Conservation (phyloP, 53 echinoderm and acorn worm species). For the Echinometra lucunter region DNA sequence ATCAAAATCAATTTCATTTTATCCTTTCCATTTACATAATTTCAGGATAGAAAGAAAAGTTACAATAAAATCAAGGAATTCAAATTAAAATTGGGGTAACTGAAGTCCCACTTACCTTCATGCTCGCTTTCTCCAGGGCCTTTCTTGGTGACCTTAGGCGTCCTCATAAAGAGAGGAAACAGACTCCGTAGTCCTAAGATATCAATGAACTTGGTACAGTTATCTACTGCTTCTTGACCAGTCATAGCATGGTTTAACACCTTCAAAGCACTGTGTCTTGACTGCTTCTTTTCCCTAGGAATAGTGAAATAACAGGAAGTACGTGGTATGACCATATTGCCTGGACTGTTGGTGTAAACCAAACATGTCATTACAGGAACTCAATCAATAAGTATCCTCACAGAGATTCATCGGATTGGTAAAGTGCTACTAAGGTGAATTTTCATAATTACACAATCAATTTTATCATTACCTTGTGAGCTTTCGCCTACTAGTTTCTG, state of each 20-base stretch:
- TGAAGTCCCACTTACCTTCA: conserved; percentile 77
- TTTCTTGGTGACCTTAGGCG: conserved; percentile 87
- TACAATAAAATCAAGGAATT: neutral
- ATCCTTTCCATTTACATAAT: too few relatives aligned
- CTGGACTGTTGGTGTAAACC: too few relatives aligned
- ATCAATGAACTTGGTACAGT: conserved; percentile 98
- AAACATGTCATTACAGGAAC: too few relatives aligned
- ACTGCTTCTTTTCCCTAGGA: conserved; percentile 96
- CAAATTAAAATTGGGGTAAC: too few relatives aligned
- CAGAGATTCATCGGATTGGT: too few relatives aligned
- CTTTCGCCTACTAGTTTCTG: too few relatives aligned
- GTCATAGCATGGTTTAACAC: conserved; percentile 98
- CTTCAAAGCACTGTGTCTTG: conserved; percentile 94
- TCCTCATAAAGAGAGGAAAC: conserved; percentile 99
- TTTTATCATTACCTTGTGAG: too few relatives aligned
- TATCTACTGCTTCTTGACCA: conserved; percentile 90
- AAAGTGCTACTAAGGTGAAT: too few relatives aligned
- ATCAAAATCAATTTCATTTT: neutral
- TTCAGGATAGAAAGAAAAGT: neutral
- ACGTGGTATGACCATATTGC: too few relatives aligned
- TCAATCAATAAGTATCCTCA: too few relatives aligned
- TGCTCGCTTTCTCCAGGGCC: conserved; percentile 85
- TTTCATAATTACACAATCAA: too few relatives aligned
- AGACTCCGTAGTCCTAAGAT: conserved; percentile 95
- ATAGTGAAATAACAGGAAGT: neutral